Base-by-base conservation (phyloP, 2,888 invertebrate species). In the Torymus auratus region DNA sequence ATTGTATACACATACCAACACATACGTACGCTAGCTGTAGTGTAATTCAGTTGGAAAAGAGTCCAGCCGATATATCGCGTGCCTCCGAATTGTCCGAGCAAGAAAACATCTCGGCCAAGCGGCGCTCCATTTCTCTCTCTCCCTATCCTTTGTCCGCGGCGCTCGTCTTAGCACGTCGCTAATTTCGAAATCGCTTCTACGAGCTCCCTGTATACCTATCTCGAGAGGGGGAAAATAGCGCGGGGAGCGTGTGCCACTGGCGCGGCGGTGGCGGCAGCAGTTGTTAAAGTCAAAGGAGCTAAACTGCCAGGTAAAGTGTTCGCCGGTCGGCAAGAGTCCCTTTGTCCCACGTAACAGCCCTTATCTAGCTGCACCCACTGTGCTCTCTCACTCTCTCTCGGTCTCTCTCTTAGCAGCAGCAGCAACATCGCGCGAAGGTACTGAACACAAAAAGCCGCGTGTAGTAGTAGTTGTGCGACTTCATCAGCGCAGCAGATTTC, bases 271-370 rank as follows among this genome's bases (percentile, higher is more conserved):
- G 28, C 28, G 28, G 28, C 28, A 4, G 28, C 10, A 11, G n/a
- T 65, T 20, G n/a, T 50, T 41, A 52, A 52, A 65, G 52, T 65
- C 65, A 65, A 65, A 52, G 65, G 65, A 65, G 52, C 17, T 64
- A 64, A 64, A 64, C 64, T 20, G n/a, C 13, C 15, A n/a, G 62
- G 23, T 62, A 62, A 62, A 62, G 58, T 15, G 58, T 58, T 28
- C 28, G 28, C 28, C 28, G 28, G 28, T 28, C 14, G 53, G 4
- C 20, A 23, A 67, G 69, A 56, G 69, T 58, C 28, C 56, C n/a
- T 56, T 69, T 69, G 62, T 62, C 62, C 52, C 53, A 11, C 72
- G 72, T 62, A 62, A 72, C 53, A n/a, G 62, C n/a, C 23, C 72
- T 72, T 72, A 72, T 72, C 72, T 62, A 28, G 28, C n/a, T n/a